A percentile compares a stretch with the other conserved stretches of the same genome.
Conservation (phyloP, 2,888 invertebrate species). For the Dasypolia templi region DNA sequence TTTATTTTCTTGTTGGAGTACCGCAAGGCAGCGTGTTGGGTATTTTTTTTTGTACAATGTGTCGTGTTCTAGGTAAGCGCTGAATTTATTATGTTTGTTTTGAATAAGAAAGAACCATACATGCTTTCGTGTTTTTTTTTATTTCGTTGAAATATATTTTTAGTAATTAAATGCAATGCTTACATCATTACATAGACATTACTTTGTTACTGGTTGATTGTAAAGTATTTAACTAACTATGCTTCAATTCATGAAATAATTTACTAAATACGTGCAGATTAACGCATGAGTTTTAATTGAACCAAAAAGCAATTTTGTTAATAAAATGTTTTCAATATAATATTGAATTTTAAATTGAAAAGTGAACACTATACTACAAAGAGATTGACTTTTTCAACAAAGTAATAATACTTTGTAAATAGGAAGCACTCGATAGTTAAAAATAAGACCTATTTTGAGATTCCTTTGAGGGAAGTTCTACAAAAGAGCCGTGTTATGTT, state of each 20-base stretch:
- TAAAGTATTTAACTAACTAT: not conserved
- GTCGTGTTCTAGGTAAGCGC: conserved; percentile 3
- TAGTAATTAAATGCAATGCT: not conserved
- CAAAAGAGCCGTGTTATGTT: conserved; percentile 50
- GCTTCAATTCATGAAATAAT: not conserved
- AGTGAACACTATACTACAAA: not conserved
- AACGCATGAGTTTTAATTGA: not conserved
- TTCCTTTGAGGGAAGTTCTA: conserved; percentile 60
- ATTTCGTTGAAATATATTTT: too few species aligned
- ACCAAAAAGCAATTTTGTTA: not conserved
- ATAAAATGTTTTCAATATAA: not conserved
- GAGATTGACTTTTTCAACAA: conserved; percentile 1
- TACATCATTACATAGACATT: not conserved
- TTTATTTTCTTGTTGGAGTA: conserved; percentile 10
- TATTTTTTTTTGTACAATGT: conserved; percentile 2
- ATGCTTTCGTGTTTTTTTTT: too few species aligned
- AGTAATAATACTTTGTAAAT: conserved; percentile 26
- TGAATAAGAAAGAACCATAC: too few species aligned
- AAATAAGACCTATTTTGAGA: conserved; percentile 62
- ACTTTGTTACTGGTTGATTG: not conserved
- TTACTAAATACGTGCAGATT: not conserved
- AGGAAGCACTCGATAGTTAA: conserved; percentile 37
- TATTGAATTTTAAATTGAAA: not conserved
- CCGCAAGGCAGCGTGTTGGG: conserved; percentile 24
- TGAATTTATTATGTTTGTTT: not conserved